These are phyloP conservation scores for Microcebus ravelobensis DNA, from an alignment of 2,113 vertebrate genomes.

Conservation along the genomic window DNA sequence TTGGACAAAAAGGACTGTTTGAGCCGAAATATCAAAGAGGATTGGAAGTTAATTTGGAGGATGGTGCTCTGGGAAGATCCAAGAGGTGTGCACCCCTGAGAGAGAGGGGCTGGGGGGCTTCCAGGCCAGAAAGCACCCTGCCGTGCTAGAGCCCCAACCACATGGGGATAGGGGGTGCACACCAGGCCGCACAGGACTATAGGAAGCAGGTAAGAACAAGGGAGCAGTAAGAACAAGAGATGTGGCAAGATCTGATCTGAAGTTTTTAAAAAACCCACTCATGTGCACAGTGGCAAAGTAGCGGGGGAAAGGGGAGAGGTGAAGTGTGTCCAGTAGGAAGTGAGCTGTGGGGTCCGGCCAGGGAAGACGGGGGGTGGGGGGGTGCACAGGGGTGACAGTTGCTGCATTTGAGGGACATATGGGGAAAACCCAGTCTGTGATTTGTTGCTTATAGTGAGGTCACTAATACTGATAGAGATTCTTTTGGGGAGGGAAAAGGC, in stretches of 20 bases:
- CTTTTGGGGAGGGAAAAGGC: not conserved
- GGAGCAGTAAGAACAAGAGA: not conserved
- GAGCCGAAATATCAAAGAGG: not conserved
- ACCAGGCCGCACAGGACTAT: fast-evolving
- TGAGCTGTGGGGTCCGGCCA: fast-evolving
- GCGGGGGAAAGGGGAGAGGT: not conserved
- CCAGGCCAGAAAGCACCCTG: not conserved
- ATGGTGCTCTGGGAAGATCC: not conserved
- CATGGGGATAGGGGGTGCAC: fast-evolving
- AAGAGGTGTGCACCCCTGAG: not conserved
- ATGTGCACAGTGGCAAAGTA: not conserved
- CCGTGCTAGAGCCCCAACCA: not conserved
- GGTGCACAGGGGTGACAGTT: no score
- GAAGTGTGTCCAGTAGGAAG: fast-evolving
- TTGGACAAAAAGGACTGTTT: not conserved
- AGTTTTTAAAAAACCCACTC: not conserved
- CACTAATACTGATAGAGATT: not conserved
- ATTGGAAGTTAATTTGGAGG: not conserved
- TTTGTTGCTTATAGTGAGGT: not conserved
- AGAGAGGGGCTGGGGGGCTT: not conserved
- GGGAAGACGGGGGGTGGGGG: no score
- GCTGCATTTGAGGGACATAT: not conserved
- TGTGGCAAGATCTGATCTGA: not conserved
- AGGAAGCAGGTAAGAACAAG: no score
- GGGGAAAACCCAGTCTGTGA: not conserved